Evolutionary conservation across 2,113 vertebrate genomes (phyloP), one percentile per base, ranked within the genome.

Genomic region (Thamnaconus septentrionalis): DNA sequence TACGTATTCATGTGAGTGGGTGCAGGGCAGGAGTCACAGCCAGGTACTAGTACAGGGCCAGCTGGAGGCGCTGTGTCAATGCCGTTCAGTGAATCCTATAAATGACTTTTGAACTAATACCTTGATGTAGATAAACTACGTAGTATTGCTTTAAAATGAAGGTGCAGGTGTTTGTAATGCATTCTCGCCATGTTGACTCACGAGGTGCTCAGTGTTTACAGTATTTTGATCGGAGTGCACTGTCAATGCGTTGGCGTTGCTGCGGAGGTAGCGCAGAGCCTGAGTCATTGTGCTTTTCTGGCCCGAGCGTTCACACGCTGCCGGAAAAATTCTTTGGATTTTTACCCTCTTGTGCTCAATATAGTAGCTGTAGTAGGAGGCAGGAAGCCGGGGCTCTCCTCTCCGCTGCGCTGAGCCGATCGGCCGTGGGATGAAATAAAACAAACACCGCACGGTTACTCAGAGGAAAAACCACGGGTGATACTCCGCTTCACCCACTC

Each of bases 331-430:
- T 53, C 40, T 31, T 31, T 54, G 10, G 18, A 40, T 31, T 55
- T 61, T 31, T 67, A 2, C n/a, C 5, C 8, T 9, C 11, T n/a
- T 54, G 44, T 52, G 48, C 58, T 76, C 56, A 53, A 68, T 64
- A 77, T 70, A 76, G 9, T 46, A 11, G 41, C 5, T 31, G 18
- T 31, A 39, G 69, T 41, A 55, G 69, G 3, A 48, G 55, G 61
- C 54, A 31, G 61, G 10, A 59, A 41, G 50, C 79, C 10, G 45
- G 65, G 59, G 52, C 51, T 65, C 71, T 61, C 54, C 55, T 59
- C 50, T 42, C 49, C 42, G 31, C 61, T 45, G 9, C 11, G 6
- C 48, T 54, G 18, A 31, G 18, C 18, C 18, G 18, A 31, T 55
- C 56, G 45, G 11, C 43, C 44, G 75, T 73, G 8, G 56, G 49